Evolutionary conservation across 1,140 invertebrate genomes (phyloP).

Genomic region (Eumaeus atala): DNA sequence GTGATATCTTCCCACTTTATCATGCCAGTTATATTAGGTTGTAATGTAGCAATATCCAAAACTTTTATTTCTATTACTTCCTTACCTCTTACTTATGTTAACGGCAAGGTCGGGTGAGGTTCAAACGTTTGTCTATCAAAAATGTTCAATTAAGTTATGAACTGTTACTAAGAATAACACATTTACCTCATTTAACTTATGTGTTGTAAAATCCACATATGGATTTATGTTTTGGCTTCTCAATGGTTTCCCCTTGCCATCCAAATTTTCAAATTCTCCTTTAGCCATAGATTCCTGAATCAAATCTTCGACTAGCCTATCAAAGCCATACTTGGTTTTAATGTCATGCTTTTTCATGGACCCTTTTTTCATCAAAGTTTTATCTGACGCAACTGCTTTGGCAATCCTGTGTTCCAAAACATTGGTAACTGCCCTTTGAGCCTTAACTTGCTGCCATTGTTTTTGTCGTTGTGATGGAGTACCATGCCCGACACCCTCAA

Average conservation of each 20-base stretch:
- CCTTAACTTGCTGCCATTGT: constrained; percentile 81
- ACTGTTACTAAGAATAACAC: constrained; percentile 2
- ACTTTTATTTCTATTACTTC: too few species aligned
- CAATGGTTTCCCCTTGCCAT: constrained; percentile 87
- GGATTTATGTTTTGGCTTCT: constrained; percentile 82
- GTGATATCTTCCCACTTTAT: too few species aligned
- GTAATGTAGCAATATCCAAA: too few species aligned
- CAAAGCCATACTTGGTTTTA: constrained; percentile 89
- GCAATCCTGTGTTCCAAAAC: constrained; percentile 83
- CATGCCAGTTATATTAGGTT: too few species aligned
- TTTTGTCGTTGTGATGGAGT: constrained; percentile 85
- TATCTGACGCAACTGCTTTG: constrained; percentile 80
- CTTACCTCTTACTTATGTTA: too few species aligned
- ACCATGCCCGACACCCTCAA: constrained; percentile 85
- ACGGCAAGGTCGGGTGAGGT: too few species aligned
- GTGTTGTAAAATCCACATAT: constrained; percentile 90
- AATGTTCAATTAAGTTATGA: too few species aligned
- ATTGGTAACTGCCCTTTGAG: constrained; percentile 83
- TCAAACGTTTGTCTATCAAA: too few species aligned
- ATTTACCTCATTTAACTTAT: constrained; percentile 89
- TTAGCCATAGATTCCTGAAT: constrained; percentile 92
- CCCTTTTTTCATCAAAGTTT: constrained; percentile 80
- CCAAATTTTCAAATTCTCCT: constrained; percentile 90
- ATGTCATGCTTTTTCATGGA: constrained; percentile 79
- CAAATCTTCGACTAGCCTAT: constrained; percentile 91